A percentile compares a stretch with the other conserved stretches of the same genome.
Evolutionary conservation across 2,113 vertebrate genomes (phyloP).

Genomic region (Glaucidium brasilianum): DNA sequence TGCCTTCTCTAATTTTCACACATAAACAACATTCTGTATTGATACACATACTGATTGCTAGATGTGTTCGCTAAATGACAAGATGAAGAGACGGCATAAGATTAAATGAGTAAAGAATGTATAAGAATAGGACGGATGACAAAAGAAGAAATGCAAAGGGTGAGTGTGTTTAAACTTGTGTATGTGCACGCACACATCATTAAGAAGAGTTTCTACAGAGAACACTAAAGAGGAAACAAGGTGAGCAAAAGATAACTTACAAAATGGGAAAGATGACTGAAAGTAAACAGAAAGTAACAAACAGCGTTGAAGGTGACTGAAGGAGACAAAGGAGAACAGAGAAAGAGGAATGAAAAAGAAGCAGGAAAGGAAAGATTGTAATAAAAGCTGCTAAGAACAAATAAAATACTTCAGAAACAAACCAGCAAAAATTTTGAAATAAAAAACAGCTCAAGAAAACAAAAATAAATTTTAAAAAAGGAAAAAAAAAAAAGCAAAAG

Average conservation of each 20-base stretch:
- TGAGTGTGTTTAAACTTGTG: neutral
- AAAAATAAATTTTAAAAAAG: neutral
- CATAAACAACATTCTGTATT: neutral
- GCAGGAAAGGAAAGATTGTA: neutral
- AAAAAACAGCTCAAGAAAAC: neutral
- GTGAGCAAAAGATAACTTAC: neutral
- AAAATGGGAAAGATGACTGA: neutral
- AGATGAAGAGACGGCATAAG: neutral
- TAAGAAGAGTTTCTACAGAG: neutral
- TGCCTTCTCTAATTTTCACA: neutral
- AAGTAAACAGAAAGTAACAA: neutral
- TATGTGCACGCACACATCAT: accelerated
- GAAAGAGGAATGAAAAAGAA: neutral
- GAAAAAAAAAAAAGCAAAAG: neutral
- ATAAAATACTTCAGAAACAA: neutral
- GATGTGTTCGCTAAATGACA: neutral
- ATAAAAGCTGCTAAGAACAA: neutral
- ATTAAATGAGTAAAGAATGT: neutral
- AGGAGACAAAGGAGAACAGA: neutral
- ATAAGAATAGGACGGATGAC: neutral
- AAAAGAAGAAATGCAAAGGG: neutral
- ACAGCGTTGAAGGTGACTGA: neutral
- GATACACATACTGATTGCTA: neutral
- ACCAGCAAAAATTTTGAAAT: neutral
- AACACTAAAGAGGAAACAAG: neutral